Evolutionary conservation across 2,888 invertebrate genomes (phyloP).

Genomic region (Hirudinaria manillensis): DNA sequence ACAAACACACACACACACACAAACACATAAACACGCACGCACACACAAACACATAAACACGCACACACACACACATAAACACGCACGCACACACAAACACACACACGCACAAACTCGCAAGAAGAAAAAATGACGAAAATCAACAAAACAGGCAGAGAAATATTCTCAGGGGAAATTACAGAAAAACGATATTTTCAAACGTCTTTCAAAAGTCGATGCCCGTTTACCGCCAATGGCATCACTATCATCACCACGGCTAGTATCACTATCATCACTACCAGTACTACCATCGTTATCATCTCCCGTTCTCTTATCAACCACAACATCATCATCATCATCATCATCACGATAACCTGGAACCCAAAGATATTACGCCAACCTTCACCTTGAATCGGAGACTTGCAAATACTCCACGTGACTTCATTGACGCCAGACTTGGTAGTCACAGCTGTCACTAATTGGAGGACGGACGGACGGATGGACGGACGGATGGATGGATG

Average conservation of each 20-base stretch:
- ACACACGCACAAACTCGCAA: not conserved
- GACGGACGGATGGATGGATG: too few species aligned
- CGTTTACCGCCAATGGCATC: not conserved
- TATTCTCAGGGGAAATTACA: too few species aligned
- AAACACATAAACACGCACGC: not conserved
- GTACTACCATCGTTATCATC: not conserved
- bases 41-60: not conserved
- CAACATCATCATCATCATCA: conserved; percentile 16
- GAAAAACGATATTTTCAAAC: too few species aligned
- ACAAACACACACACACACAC: too few species aligned
- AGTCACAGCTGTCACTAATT: too few species aligned
- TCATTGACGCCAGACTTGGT: too few species aligned
- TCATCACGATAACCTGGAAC: conserved; percentile 10
- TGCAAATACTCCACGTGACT: too few species aligned
- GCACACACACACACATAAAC: not conserved
- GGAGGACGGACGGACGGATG: too few species aligned
- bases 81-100: not conserved
- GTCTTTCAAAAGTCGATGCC: too few species aligned
- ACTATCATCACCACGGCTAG: not conserved
- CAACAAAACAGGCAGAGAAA: not conserved
- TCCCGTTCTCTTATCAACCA: not conserved
- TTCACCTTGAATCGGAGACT: too few species aligned
- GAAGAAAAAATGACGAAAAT: not conserved
- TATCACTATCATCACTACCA: not conserved
- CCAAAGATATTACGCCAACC: too few species aligned